These are phyloP conservation scores for Arenaria interpres DNA, from an alignment of 2,113 vertebrate species.

Conservation along the genomic window DNA sequence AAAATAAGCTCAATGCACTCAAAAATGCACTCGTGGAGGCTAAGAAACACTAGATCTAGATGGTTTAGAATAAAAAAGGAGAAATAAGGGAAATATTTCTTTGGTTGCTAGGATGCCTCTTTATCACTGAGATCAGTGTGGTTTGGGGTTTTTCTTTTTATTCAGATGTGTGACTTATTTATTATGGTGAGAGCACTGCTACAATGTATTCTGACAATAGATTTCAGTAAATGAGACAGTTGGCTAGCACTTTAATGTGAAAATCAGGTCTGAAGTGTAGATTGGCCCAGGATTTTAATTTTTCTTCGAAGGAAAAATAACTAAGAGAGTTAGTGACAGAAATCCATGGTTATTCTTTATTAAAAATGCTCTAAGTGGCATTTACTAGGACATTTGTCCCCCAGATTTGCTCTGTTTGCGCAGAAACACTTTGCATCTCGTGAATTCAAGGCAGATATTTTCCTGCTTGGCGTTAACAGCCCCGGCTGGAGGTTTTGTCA, in stretches of 20 bases:
- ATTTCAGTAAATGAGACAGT: not conserved
- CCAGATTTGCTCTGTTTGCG: not conserved
- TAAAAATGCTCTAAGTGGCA: not conserved
- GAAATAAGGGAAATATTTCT: not conserved
- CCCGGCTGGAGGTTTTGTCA: not conserved
- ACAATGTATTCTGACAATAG: not conserved
- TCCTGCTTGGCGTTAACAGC: not conserved
- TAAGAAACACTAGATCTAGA: not conserved
- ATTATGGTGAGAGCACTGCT: not conserved
- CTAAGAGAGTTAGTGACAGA: not conserved
- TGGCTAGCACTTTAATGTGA: not conserved
- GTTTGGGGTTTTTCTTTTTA: not conserved
- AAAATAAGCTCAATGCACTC: not conserved
- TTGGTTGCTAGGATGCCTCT: constrained; percentile 26
- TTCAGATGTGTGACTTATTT: not conserved
- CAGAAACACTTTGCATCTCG: not conserved
- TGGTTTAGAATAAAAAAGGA: constrained; percentile 16
- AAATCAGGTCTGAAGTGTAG: not conserved
- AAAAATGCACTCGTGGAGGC: not conserved
- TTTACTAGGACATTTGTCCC: not conserved
- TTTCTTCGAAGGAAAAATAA: not conserved
- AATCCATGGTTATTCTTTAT: not conserved
- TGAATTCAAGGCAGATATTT: not conserved
- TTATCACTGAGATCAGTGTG: not conserved
- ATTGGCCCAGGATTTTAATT: not conserved